Percentiles rank a stretch among this genome's conserved stretches.
Evolutionary conservation across 2,888 invertebrate genomes (phyloP).

Genomic region (Julus scanicus): DNA sequence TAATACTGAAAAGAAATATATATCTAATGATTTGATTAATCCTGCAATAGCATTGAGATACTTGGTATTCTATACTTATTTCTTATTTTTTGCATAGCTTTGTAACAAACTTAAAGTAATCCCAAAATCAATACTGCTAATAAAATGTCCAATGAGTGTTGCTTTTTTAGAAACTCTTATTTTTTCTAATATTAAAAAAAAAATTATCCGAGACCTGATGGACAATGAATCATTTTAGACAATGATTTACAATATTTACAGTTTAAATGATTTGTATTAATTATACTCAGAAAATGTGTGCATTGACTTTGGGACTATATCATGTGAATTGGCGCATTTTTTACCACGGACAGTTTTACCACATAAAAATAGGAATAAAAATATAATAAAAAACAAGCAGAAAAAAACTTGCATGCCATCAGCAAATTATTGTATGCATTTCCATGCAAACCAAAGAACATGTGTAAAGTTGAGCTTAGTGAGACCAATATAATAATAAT

Average conservation of each 20-base stretch:
- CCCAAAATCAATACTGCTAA: background rate
- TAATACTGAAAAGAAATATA: too few species aligned
- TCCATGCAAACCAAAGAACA: background rate
- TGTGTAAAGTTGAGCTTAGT: background rate
- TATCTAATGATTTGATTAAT: too few species aligned
- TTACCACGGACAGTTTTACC: background rate
- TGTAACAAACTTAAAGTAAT: background rate
- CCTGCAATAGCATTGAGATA: too few species aligned
- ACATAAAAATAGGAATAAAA: background rate
- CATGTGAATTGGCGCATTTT: background rate
- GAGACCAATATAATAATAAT: background rate
- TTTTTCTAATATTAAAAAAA: background rate
- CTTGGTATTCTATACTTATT: too few species aligned
- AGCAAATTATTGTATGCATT: background rate
- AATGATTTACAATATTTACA: too few species aligned
- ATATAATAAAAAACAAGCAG: background rate
- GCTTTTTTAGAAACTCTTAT: background rate
- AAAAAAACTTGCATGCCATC: background rate
- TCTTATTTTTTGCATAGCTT: conserved; percentile 18
- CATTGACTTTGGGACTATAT: background rate
- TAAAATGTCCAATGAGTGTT: background rate
- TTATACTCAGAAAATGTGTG: too few species aligned
- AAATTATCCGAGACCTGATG: background rate
- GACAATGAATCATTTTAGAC: too few species aligned
- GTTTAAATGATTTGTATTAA: too few species aligned